Conservation (phyloP, 2,113 vertebrate genomes). For the Pygoscelis adeliae region DNA sequence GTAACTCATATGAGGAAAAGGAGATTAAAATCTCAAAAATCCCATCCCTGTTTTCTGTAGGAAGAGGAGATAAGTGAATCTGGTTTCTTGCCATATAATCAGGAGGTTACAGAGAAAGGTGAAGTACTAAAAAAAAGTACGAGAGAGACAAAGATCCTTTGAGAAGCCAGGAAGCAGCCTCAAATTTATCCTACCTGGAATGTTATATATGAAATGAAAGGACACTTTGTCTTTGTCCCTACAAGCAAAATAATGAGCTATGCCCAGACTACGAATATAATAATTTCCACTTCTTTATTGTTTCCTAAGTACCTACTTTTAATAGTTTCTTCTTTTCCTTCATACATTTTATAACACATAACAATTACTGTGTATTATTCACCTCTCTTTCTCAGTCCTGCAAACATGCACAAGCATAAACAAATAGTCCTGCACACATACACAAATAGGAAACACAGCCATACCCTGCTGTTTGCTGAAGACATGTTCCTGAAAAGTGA, state of each 20-base stretch:
- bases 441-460: not conserved
- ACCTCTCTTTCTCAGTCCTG: not conserved
- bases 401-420: not conserved
- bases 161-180: not conserved
- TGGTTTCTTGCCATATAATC: not conserved
- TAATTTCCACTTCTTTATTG: not conserved
- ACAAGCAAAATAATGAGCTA: not conserved
- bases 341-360: not conserved
- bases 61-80: not conserved
- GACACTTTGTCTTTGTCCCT: not conserved
- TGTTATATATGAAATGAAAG: not conserved
- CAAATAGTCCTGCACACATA: not conserved
- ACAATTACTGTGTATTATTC: not conserved
- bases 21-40: not conserved
- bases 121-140: not conserved
- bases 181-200: not conserved
- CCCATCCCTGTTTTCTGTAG: not conserved
- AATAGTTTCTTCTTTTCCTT: not conserved
- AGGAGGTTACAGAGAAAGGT: not conserved
- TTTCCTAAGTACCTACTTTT: not conserved
- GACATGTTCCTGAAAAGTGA: not conserved
- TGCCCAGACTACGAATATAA: not conserved
- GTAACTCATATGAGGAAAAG: not conserved
- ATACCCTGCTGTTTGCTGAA: not conserved
- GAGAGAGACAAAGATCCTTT: not conserved